phyloP scores from a whole-genome alignment of 2,888 invertebrate species.

The Uloborus plumipes region DNA sequence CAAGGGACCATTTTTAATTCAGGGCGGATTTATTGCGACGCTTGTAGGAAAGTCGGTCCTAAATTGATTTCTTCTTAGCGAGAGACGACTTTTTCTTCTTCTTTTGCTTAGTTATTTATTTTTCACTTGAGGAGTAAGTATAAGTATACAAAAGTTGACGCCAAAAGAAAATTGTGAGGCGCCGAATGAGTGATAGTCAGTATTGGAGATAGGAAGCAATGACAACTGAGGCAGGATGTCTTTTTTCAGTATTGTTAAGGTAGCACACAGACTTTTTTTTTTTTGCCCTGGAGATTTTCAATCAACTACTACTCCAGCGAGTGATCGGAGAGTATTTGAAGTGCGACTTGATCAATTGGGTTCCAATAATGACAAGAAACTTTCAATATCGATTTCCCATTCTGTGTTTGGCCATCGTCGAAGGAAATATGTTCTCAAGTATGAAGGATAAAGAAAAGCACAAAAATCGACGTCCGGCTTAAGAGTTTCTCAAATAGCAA shows the following conservation, averaged over 20 bases:
- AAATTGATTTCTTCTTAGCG: conserved; percentile 61
- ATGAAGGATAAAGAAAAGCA: too few relatives aligned
- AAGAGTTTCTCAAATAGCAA: too few relatives aligned
- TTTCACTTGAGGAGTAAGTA: conserved; percentile 50
- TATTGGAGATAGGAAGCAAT: conserved; percentile 41
- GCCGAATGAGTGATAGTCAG: conserved; percentile 46
- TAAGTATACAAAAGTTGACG: conserved; percentile 30
- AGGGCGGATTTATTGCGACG: conserved; percentile 50
- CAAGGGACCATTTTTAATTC: conserved; percentile 60
- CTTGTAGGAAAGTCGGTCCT: conserved; percentile 39
- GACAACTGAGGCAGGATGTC: conserved; percentile 28
- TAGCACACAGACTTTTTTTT: conserved; percentile 20
- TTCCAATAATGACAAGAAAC: neutral
- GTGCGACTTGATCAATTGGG: neutral
- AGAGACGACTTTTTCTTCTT: conserved; percentile 19
- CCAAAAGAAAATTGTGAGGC: conserved; percentile 19
- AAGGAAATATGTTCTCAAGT: too few relatives aligned
- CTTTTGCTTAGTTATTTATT: conserved; percentile 37
- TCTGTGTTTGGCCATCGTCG: neutral
- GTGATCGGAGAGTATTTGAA: neutral
- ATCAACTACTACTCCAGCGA: conserved; percentile 8
- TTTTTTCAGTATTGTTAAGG: conserved; percentile 35
- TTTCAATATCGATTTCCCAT: conserved; percentile 4
- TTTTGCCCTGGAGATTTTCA: conserved; percentile 38
- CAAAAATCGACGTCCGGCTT: too few relatives aligned